Evolutionary conservation across 1,140 invertebrate species (phyloP), one percentile per base, ranked within the genome.

Genomic region (Lepidurus couesii): DNA sequence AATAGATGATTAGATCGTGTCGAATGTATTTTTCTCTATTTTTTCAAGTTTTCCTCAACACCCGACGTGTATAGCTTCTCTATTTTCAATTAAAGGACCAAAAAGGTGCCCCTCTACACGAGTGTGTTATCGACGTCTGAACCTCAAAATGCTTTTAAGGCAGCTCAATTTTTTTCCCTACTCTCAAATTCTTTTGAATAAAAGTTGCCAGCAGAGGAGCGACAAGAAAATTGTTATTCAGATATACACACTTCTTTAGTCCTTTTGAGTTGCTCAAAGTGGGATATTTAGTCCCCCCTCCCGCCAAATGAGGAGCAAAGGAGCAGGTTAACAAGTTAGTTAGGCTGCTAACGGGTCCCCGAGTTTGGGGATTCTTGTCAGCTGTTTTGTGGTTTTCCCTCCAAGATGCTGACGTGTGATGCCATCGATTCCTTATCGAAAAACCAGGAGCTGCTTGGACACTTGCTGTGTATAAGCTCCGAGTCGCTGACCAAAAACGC

Each of bases 91-190:
- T 65, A 65, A 65, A 65, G 21, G 21, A n/a, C 7, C 13, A 13
- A 13, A 13, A 65, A 65, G 21, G 21, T 65, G 53, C 4, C 53
- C 45, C 53, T 65, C 53, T 65, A 7, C 53, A 65, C 8, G 16
- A 65, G 53, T 21, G 53, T 21, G 53, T 65, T 65, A 65, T 65
- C 53, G 53, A 34, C 4, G 53, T 65, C 53, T 13, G 21, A 65
- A 65, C 53, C 53, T 65, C 53, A 65, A 65, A 65, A 65, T 65
- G 53, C 53, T 65, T 65, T 65, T 65, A 65, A 65, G 21, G 53
- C n/a, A 16, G 53, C 53, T n/a, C 9, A 13, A 21, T 65, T 65
- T 65, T 65, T 21, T 65, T n/a, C 53, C 21, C 53, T 65, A 13
- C 53, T 65, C 13, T 11, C 13, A 13, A 65, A 65, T 21, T 65